A percentile compares a stretch with the other conserved stretches of the same genome.
Conservation (phyloP, 1,140 invertebrate genomes). For the Rhagoletis zephyria region DNA sequence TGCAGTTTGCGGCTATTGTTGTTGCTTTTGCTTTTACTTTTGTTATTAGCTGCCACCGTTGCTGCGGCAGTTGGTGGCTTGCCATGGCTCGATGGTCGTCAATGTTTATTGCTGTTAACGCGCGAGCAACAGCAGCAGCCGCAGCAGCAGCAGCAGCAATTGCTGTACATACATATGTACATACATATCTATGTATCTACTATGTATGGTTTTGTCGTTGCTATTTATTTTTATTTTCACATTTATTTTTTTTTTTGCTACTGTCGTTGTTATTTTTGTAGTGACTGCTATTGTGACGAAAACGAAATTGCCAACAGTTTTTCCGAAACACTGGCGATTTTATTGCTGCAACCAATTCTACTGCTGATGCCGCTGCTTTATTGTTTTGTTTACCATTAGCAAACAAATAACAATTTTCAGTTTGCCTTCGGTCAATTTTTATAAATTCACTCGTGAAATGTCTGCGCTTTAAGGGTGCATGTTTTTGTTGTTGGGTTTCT, state of each 20-base stretch:
- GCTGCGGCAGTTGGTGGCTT: not conserved
- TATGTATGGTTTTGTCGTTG: too few species aligned
- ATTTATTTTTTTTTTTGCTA: not conserved
- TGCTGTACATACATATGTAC: too few species aligned
- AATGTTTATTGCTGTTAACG: conserved; percentile 42
- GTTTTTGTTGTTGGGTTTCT: too few species aligned
- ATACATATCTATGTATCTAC: too few species aligned
- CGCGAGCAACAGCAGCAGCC: not conserved
- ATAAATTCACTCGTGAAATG: not conserved
- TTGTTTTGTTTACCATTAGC: not conserved
- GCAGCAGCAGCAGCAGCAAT: too few species aligned
- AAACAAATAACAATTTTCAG: not conserved
- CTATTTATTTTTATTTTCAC: too few species aligned
- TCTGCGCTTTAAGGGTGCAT: too few species aligned
- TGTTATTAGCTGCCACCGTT: not conserved
- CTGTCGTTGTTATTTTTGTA: not conserved
- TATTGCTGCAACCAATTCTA: not conserved
- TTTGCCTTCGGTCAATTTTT: not conserved
- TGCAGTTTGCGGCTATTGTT: conserved; percentile 47
- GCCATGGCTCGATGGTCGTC: conserved; percentile 19
- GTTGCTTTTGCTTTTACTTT: not conserved
- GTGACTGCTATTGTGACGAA: conserved; percentile 14
- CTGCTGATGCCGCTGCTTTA: not conserved
- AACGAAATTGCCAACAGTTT: conserved; percentile 34
- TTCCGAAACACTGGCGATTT: conserved; percentile 7